Evolutionary conservation across 2,797 vertebrate genomes (phyloP), one percentile per base, ranked within the genome.

Genomic region (Scomberomorus guttatus): DNA sequence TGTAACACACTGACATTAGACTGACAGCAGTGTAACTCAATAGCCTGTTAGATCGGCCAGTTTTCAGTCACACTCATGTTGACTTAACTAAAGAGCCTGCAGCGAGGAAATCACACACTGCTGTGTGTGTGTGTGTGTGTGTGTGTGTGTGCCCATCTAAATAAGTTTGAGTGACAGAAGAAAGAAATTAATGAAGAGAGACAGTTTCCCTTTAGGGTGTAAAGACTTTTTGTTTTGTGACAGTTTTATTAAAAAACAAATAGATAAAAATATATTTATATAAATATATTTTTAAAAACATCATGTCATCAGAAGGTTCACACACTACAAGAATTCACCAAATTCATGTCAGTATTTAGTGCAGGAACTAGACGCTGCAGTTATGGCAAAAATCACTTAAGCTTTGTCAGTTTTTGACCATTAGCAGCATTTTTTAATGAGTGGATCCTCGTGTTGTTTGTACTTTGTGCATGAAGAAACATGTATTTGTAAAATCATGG

Each of bases 11-110:
- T 44, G 9, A 37, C 17, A 5, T 65, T 52, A 75, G 42, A 54
- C 29, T 84, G 81, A 84, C 83, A 84, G 60, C 55, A 20, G 20
- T 56, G 83, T 77, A 86, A 89, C 81, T 73, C 83, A 32, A 86
- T 79, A 70, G 48, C 61, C 51, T 22, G 61, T 79, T 70, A 82
- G 71, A 75, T 55, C 32, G 64, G 50, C 51, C 74, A 72, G 25
- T 59, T 72, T 57, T 72, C 56, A 75, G 77, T 60, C 34, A 69
- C 3, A 3, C 55, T 75, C 55, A 46, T 72, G 83, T 84, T 88
- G 82, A 82, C 72, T 85, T 44, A 80, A 72, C 77, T 82, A 83
- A 90, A 64, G 86, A 32, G 79, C 84, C 79, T 72, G 57, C 32
- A 87, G 84, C 73, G 22, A 86, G 64, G 72, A 75, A 80, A 86